Evolutionary conservation across 1,140 invertebrate species (phyloP).

Genomic region (Diprion similis): DNA sequence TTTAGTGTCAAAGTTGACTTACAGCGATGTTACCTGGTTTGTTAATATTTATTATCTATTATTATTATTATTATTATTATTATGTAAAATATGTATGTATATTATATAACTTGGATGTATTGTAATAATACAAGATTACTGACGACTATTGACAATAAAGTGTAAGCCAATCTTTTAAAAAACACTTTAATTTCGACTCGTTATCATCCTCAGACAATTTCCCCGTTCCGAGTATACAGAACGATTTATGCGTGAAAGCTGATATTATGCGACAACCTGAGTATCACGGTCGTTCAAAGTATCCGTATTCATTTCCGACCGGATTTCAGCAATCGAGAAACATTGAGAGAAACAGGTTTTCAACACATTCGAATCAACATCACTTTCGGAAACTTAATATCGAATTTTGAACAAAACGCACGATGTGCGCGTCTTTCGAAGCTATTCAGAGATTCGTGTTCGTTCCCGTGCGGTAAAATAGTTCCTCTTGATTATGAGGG

Average conservation of each 20-base stretch:
- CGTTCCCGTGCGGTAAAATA: too few species aligned
- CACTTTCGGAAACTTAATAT: background rate
- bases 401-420: background rate
- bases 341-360: background rate
- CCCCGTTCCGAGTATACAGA: background rate
- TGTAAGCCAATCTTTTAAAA: slow-evolving; percentile 57
- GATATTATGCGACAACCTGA: too few species aligned
- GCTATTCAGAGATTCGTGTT: too few species aligned
- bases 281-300: too few species aligned
- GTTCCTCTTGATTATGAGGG: too few species aligned
- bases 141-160: slow-evolving; percentile 59
- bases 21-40: slow-evolving; percentile 55
- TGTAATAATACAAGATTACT: slow-evolving; percentile 47
- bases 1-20: slow-evolving; percentile 49
- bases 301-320: background rate
- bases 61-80: slow-evolving; percentile 58
- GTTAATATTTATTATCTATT: slow-evolving; percentile 50
- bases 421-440: too few species aligned
- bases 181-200: background rate
- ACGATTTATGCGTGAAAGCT: too few species aligned
- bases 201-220: background rate
- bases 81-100: slow-evolving; percentile 62
- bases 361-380: background rate
- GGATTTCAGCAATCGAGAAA: background rate
- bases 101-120: slow-evolving; percentile 60